Conservation (phyloP, 2,797 vertebrate genomes). For the Heteromormyrus szaboi region DNA sequence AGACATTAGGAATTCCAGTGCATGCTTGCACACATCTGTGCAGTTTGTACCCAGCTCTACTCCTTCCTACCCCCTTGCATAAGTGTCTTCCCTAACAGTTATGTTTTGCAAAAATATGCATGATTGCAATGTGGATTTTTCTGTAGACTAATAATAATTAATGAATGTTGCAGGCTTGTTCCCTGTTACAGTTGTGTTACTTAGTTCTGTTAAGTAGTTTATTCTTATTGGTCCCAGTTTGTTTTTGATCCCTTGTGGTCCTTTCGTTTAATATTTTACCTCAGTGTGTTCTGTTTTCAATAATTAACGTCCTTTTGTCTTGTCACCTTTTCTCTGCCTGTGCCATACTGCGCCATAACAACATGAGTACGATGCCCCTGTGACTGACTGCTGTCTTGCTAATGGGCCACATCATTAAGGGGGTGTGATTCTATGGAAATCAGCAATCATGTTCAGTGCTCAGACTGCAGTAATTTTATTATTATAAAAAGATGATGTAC, state of each 20-base stretch:
- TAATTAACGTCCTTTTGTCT: neutral
- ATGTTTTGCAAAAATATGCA: neutral
- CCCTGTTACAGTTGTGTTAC: neutral
- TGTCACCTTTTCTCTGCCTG: neutral
- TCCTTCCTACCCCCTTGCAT: neutral
- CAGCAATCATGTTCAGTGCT: neutral
- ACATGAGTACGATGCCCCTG: neutral
- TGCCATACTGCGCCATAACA: neutral
- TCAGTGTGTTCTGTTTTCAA: neutral
- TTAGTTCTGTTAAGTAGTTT: neutral
- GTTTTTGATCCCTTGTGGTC: neutral
- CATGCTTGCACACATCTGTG: neutral
- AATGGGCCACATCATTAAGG: slow-evolving; percentile 16
- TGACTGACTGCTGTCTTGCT: slow-evolving; percentile 18
- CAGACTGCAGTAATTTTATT: slow-evolving; percentile 1
- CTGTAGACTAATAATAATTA: slow-evolving; percentile 7
- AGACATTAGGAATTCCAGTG: neutral
- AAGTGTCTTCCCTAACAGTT: neutral
- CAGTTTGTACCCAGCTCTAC: neutral
- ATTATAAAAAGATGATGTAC: neutral
- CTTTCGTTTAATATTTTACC: neutral
- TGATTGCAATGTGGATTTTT: slow-evolving; percentile 14
- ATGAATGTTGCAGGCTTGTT: neutral
- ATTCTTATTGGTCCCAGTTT: neutral
- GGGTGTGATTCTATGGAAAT: neutral